These are phyloP conservation scores for Falcaria lacertinaria DNA, from an alignment of 2,888 invertebrate genomes.

Conservation along the genomic window DNA sequence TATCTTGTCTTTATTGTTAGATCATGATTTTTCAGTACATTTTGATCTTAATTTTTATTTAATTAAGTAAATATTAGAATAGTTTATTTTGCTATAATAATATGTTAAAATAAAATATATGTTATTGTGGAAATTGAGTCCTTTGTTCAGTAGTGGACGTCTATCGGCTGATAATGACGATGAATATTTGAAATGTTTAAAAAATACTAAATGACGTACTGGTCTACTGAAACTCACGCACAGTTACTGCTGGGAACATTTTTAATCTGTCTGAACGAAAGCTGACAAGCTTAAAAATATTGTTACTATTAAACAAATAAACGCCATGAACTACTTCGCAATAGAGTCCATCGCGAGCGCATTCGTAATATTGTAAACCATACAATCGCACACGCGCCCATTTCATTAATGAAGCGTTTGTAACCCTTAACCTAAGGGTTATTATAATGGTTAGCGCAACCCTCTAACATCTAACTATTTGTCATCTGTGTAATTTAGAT, in stretches of 20 bases:
- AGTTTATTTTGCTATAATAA: no score
- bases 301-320: neutral
- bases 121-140: no score
- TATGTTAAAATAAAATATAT: no score
- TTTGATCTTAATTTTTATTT: no score
- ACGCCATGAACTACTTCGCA: neutral
- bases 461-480: constrained; percentile 59
- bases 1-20: no score
- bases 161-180: no score
- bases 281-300: neutral
- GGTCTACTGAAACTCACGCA: neutral
- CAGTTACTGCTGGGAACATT: neutral
- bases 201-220: neutral
- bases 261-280: neutral
- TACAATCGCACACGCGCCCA: constrained; percentile 55
- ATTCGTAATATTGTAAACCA: constrained; percentile 5
- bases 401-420: constrained; percentile 48
- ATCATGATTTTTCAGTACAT: no score
- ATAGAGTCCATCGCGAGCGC: constrained; percentile 11
- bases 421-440: constrained; percentile 48
- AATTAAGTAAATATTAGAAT: no score
- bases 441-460: constrained; percentile 43
- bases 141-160: no score
- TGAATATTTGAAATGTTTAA: no score
- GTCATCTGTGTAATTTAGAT: constrained; percentile 31